Conservation (phyloP, 2,113 vertebrate genomes). For the Gallinago undulata region DNA sequence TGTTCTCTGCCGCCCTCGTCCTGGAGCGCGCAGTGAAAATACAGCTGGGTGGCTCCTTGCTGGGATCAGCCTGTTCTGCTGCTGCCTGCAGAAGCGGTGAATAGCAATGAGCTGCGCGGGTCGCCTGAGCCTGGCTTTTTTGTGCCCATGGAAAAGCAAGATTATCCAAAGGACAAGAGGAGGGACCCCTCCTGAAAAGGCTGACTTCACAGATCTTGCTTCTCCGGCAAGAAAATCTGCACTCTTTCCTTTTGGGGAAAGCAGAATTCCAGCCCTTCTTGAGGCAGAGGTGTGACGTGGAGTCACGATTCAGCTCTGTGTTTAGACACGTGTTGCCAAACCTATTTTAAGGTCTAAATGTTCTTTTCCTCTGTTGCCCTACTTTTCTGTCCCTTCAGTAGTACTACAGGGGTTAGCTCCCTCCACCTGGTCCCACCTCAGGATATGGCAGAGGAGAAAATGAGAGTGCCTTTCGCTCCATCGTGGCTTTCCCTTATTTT, state of each 20-base stretch:
- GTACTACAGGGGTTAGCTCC: not conserved
- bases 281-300: not conserved
- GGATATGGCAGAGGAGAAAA: not conserved
- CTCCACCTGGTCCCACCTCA: not conserved
- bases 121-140: not conserved
- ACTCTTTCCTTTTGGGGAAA: not conserved
- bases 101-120: constrained; percentile 43
- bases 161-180: constrained; percentile 35
- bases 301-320: not conserved
- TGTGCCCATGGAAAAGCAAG: constrained; percentile 42
- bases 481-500: not conserved
- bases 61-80: constrained; percentile 62
- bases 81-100: constrained; percentile 48
- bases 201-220: not conserved
- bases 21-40: constrained; percentile 41
- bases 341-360: constrained; percentile 32
- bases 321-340: not conserved
- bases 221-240: constrained; percentile 16
- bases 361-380: not conserved
- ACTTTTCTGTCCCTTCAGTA: not conserved
- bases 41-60: constrained; percentile 40
- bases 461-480: fast-evolving
- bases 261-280: not conserved
- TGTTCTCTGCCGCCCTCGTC: constrained; percentile 24
- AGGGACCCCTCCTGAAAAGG: constrained; percentile 13